Evolutionary conservation across 2,888 invertebrate genomes (phyloP).

Genomic region (Heliconius charithonia): DNA sequence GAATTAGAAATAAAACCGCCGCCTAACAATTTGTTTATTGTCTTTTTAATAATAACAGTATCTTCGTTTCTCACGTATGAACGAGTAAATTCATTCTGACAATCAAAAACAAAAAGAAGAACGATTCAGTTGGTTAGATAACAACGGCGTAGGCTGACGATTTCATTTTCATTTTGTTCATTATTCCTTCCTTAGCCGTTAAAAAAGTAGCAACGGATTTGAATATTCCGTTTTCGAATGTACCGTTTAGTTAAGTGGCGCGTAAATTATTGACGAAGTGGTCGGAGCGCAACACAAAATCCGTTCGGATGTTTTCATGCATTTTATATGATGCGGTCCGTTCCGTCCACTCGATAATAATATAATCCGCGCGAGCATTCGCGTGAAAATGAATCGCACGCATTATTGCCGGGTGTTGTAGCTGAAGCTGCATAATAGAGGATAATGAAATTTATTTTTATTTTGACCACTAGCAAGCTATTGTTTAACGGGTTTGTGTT

Average conservation of each 20-base stretch:
- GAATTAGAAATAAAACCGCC: neutral
- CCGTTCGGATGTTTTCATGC: constrained; percentile 42
- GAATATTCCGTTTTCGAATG: constrained; percentile 21
- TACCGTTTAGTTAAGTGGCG: constrained; percentile 39
- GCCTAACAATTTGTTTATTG: neutral
- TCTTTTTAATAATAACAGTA: neutral
- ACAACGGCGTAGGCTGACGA: neutral
- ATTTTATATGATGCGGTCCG: constrained; percentile 44
- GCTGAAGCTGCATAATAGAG: constrained; percentile 26
- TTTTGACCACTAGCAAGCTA: neutral
- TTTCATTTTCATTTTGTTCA: neutral
- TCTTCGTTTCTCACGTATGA: neutral
- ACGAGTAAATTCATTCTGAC: neutral
- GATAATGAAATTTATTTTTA: constrained; percentile 26
- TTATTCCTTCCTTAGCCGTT: neutral
- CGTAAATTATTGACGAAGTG: constrained; percentile 40
- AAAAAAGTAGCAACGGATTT: constrained; percentile 14
- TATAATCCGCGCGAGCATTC: constrained; percentile 40
- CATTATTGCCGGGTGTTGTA: constrained; percentile 30
- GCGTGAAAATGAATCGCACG: constrained; percentile 36
- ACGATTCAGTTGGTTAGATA: neutral
- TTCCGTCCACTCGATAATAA: constrained; percentile 41
- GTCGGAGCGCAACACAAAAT: constrained; percentile 36
- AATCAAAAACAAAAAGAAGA: neutral
- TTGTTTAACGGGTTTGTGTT: neutral